These are phyloP conservation scores for Cryptocephalus moraei DNA, from an alignment of 2,888 invertebrate species.

Conservation along the genomic window DNA sequence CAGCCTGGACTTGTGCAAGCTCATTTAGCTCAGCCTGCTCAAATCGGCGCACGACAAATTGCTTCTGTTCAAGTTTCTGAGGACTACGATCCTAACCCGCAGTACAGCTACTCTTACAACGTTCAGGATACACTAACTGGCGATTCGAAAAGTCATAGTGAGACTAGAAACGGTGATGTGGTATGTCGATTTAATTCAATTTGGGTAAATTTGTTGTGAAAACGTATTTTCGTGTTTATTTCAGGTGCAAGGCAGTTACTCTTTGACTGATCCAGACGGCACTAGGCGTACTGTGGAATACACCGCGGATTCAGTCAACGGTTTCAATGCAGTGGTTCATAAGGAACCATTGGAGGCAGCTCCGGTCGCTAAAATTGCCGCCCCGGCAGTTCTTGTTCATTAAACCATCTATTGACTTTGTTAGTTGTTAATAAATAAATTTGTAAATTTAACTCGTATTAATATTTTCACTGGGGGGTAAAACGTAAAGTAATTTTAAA, in stretches of 20 bases:
- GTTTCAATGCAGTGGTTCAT: neutral
- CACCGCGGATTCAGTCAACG: neutral
- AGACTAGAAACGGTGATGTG: neutral
- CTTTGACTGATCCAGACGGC: neutral
- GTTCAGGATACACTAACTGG: neutral
- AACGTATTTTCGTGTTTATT: neutral
- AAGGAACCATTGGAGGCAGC: constrained; percentile 8
- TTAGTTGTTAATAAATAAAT: too few relatives aligned
- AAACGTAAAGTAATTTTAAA: too few relatives aligned
- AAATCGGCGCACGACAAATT: too few relatives aligned
- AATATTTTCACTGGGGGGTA: too few relatives aligned
- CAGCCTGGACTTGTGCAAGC: too few relatives aligned
- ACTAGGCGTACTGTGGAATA: neutral
- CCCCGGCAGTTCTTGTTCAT: constrained; percentile 7
- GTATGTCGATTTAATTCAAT: neutral
- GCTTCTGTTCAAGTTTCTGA: neutral
- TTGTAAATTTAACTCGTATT: too few relatives aligned
- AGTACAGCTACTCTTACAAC: neutral
- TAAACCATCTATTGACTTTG: too few relatives aligned
- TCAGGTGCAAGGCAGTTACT: neutral
- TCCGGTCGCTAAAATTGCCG: constrained; percentile 16
- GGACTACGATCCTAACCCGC: neutral
- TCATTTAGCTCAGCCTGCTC: too few relatives aligned
- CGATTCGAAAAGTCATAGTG: neutral
- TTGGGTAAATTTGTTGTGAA: neutral